A percentile compares a stretch with the other conserved stretches of the same genome.
Conservation (phyloP, 2,888 invertebrate genomes). For the Cephus rjabovi region DNA sequence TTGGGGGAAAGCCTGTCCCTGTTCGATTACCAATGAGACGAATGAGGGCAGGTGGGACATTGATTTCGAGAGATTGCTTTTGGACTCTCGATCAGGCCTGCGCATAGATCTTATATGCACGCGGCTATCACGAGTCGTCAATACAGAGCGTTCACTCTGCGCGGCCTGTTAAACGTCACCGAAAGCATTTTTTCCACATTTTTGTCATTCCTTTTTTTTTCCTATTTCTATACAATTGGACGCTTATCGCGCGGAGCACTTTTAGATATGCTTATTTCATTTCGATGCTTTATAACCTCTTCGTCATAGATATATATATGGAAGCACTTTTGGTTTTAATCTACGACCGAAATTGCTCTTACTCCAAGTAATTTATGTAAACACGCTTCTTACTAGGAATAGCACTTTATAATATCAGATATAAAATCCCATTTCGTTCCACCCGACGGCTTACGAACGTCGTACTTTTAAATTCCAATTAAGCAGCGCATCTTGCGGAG, state of each 20-base stretch:
- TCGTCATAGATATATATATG: neutral
- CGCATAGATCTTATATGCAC: constrained; percentile 23
- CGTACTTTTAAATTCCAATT: constrained; percentile 17
- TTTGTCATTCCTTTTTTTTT: neutral
- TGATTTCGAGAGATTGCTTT: constrained; percentile 39
- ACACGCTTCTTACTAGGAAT: too few species aligned
- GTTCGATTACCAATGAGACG: constrained; percentile 40
- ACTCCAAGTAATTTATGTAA: neutral
- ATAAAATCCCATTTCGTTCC: too few species aligned
- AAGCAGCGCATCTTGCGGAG: constrained; percentile 9
- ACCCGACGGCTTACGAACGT: neutral
- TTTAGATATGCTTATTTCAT: neutral
- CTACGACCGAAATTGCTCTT: neutral
- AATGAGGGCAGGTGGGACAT: constrained; percentile 39
- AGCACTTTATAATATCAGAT: too few species aligned
- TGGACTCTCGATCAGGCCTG: neutral
- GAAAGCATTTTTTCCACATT: neutral
- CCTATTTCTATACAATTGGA: neutral
- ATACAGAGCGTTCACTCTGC: neutral
- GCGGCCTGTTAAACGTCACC: neutral
- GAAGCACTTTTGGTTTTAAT: neutral
- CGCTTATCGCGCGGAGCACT: neutral
- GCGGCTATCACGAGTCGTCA: constrained; percentile 8
- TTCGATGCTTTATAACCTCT: neutral
- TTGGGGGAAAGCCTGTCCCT: constrained; percentile 32